Evolutionary conservation across 2,888 invertebrate species (phyloP), one percentile per base, ranked within the genome.

Genomic region (Amphimallon solstitiale): DNA sequence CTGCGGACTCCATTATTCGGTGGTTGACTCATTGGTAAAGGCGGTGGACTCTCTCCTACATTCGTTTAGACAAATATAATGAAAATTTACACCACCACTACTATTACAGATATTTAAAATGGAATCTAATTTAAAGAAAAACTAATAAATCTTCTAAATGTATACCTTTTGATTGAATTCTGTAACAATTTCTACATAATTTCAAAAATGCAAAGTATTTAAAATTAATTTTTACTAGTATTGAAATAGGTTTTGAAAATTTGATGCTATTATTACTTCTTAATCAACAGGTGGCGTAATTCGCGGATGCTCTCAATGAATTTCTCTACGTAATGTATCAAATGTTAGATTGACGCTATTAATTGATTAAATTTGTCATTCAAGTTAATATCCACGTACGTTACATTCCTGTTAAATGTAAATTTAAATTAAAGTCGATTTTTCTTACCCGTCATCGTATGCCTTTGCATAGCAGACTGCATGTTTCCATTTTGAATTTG

Each of bases 1-100:
- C 77, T 76, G 66, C 76, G 79, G 63, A 75, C 70, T 65, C 72
- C 74, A 62, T 69, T 71, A 75, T 76, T 78, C 72, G 77, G 82
- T 68, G 86, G 86, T 68, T 87, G 87, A 69, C 84, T 85, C 75
- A 84, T 83, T 75, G 87, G 87, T 77, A 87, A 81, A 68, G 88
- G 87, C 73, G 87, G 87, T 74, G 86, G 86, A 78, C 84, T 82
- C 82, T 86, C 86, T 83, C 84, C 80, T 83, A 77, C 72, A 79
- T 78, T 75, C 75, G 74, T 74, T 65, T 54, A 49, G 49, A 52
- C 65, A 56, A 65, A 59, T 61, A 65, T 60, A 68, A 51, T 51
- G 35, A 35, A 51, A 51, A 51, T 51, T 12, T 15, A 35, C 51
- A 51, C 51, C 35, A 15, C 60, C 40, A 45, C 14, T 7, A 52